Base-by-base conservation (phyloP, 2,888 invertebrate genomes). In the Hipparchia sbordonii region DNA sequence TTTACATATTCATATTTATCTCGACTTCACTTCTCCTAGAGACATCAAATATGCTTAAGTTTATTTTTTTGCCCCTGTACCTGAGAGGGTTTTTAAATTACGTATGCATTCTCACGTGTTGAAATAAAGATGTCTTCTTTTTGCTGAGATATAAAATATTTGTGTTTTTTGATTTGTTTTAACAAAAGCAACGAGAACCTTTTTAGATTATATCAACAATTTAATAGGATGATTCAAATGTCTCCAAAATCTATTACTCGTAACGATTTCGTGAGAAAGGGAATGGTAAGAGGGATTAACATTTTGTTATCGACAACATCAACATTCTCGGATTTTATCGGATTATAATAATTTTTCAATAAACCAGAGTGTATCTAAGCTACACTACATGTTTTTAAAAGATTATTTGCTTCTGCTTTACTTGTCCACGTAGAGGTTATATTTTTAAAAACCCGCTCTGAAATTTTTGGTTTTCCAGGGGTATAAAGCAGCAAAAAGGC, bases 231-330 rank as follows among this genome's bases (percentile, higher is more conserved):
- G 57, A 62, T 68, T 65, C 46, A 51, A 72, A 65, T n/a, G 62
- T 67, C 61, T 72, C 54, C 33, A 72, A 70, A 67, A 70, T 72
- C 56, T 70, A 57, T 72, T 68, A 72, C 65, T 71, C 70, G 66
- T 72, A 70, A 74, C 70, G 72, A 74, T 67, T 70, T 68, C 72
- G 74, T 74, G 76, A 72, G 72, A 71, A 66, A 12, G 39, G 48
- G 68, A 70, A 76, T 72, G 52, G 66, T 67, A 66, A 46, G 61
- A 66, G 61, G 74, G 76, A 72, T 76, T 74, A 74, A 67, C 33
- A 66, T 73, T 75, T 75, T 70, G 60, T 74, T 72, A 69, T 74
- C 59, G 54, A 65, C 51, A 56, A 60, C 62, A 70, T 67, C 70
- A n/a, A 71, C 74, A 74, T 72, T 74, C 72, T 63, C 7, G 33